Conservation (phyloP, 2,888 invertebrate species). For the Latrodectus elegans region DNA sequence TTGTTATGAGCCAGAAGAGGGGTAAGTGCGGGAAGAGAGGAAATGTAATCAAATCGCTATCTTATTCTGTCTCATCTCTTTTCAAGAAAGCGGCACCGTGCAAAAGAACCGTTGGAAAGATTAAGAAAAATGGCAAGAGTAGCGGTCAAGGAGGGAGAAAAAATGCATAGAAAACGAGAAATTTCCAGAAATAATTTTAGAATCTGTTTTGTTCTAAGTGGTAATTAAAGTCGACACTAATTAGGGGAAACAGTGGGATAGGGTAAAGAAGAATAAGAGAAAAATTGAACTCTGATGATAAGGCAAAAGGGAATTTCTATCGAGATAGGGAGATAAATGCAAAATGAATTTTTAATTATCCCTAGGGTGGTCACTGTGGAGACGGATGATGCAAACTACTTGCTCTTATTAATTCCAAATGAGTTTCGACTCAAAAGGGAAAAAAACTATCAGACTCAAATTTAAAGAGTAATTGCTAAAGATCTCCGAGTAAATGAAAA, state of each 20-base stretch:
- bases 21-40: neutral
- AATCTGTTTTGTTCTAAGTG: constrained; percentile 41
- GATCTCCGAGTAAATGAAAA: too few species aligned
- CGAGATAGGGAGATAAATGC: neutral
- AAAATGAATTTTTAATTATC: constrained; percentile 3
- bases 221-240: constrained; percentile 56
- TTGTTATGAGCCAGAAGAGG: constrained; percentile 45
- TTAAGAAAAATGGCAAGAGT: constrained; percentile 44
- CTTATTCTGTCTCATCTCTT: constrained; percentile 24
- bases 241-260: constrained; percentile 41
- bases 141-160: constrained; percentile 19
- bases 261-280: constrained; percentile 27
- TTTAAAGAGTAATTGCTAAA: too few species aligned
- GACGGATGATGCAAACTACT: neutral
- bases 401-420: neutral
- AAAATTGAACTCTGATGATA: constrained; percentile 45
- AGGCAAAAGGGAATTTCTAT: constrained; percentile 7
- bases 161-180: neutral
- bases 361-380: neutral
- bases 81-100: neutral
- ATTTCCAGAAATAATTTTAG: constrained; percentile 50
- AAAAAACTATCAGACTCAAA: too few species aligned
- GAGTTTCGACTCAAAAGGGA: too few species aligned
- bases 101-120: constrained; percentile 25
- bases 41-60: constrained; percentile 52